Evolutionary conservation across 2,888 invertebrate genomes (phyloP).

Genomic region (Apamea sordens): DNA sequence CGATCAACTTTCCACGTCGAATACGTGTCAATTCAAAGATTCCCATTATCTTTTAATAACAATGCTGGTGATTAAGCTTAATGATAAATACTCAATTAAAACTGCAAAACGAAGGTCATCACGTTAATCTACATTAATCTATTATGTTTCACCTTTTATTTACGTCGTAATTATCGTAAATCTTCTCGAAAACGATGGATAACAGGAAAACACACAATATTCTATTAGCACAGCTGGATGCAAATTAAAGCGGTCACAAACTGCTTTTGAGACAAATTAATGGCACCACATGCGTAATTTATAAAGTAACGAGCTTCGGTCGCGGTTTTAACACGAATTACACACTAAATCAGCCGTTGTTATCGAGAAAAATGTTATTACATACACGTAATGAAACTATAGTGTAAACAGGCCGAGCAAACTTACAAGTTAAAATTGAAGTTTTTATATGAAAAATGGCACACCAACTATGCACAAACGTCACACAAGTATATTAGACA

Average conservation of each 20-base stretch:
- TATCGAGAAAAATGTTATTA: conserved; percentile 67
- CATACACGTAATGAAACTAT: conserved; percentile 61
- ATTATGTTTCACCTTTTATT: conserved; percentile 52
- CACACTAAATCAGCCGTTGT: conserved; percentile 70
- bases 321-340: conserved; percentile 65
- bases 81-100: conserved; percentile 53
- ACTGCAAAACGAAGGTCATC: conserved; percentile 43
- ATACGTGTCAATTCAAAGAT: conserved; percentile 64
- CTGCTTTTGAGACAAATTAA: conserved; percentile 34
- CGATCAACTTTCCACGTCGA: conserved; percentile 44
- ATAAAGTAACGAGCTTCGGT: conserved; percentile 51
- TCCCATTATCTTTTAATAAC: conserved; percentile 60
- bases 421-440: conserved; percentile 28
- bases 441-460: conserved; percentile 43
- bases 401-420: conserved; percentile 62
- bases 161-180: conserved; percentile 28
- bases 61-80: conserved; percentile 52
- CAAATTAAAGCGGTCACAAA: conserved; percentile 36
- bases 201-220: conserved; percentile 52
- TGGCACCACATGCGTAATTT: conserved; percentile 42
- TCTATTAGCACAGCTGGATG: conserved; percentile 66
- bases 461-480: conserved; percentile 31
- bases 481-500: conserved; percentile 36
- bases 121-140: conserved; percentile 50
- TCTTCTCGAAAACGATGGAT: conserved; percentile 49